Evolutionary conservation across 2,113 vertebrate species (phyloP).

Genomic region (Istiophorus platypterus): DNA sequence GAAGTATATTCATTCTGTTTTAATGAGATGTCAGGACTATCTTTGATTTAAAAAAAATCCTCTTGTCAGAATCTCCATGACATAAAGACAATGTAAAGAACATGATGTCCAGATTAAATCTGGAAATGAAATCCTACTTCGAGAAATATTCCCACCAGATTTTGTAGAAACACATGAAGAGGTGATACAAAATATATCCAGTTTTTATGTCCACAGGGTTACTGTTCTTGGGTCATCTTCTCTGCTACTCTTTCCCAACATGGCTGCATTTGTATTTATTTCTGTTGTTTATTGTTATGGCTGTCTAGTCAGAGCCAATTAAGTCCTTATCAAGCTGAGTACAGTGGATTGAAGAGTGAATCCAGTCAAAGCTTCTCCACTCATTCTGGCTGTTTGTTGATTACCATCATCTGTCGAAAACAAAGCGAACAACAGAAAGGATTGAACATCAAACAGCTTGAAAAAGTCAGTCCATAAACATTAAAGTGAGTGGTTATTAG

Average conservation of each 20-base stretch:
- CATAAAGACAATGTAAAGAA: slow-evolving; percentile 6
- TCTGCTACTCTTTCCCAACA: slow-evolving; percentile 19
- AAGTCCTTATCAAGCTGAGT: slow-evolving; percentile 56
- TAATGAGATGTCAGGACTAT: slow-evolving; percentile 7
- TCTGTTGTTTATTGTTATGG: slow-evolving; percentile 50
- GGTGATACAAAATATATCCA: slow-evolving; percentile 27
- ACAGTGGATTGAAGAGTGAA: slow-evolving; percentile 41
- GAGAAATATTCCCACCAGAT: slow-evolving; percentile 40
- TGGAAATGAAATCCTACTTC: not conserved
- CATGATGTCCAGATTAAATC: slow-evolving; percentile 9
- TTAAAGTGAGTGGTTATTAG: not conserved
- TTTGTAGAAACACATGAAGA: slow-evolving; percentile 20
- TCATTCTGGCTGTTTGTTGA: slow-evolving; percentile 62
- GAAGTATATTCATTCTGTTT: slow-evolving; percentile 17
- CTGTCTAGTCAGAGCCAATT: slow-evolving; percentile 56
- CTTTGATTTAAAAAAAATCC: slow-evolving; percentile 15
- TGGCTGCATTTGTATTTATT: slow-evolving; percentile 53
- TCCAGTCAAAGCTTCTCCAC: slow-evolving; percentile 49
- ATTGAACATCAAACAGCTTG: slow-evolving; percentile 7
- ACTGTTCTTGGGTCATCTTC: slow-evolving; percentile 46
- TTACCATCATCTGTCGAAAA: slow-evolving; percentile 52
- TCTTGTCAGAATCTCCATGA: slow-evolving; percentile 14
- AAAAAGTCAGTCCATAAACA: slow-evolving; percentile 1
- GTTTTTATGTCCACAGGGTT: slow-evolving; percentile 44
- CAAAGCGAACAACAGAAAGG: slow-evolving; percentile 60